Base-by-base conservation (phyloP, 2,888 invertebrate species). In the Apodemia mormo region DNA sequence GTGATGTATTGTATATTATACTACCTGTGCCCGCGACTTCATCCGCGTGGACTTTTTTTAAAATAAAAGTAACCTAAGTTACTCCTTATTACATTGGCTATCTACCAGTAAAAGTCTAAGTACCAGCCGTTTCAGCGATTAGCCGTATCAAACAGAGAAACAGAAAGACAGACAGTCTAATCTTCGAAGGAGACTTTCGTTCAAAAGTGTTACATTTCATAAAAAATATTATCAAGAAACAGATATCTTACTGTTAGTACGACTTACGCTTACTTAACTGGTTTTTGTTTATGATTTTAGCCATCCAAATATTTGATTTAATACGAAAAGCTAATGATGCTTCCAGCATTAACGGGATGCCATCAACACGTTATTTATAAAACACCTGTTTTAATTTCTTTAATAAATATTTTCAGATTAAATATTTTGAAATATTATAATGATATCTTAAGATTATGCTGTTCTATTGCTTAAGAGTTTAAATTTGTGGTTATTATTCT, bases 271-370 rank as follows among this genome's bases (percentile, higher is more conserved):
- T 58, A 12, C 10, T 29, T 58, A 12, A 10, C 58, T 1, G 29
- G 45, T 12, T 7, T 45, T 45, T 45, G 45, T 56, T 78, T 67
- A 79, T 82, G 81, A 86, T 85, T 85, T 83, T 82, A 84, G 82
- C 81, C 82, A 85, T 81, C 82, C 81, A 85, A 85, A 87, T 84
- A 81, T 84, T 85, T 85, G 83, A 88, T 88, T 84, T 83, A 76
- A 86, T 78, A 78, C 80, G 77, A 77, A 79, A 82, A 74, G 58
- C 58, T 75, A 74, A 76, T 73, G 75, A 73, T 72, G 74, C 72
- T 80, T 78, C 79, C 80, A 79, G 76, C 79, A 80, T 80, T 80
- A 80, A 77, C 70, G 70, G 71, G 69, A 72, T 73, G 74, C 73
- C 75, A 74, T 80, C 75, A 80, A 81, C 82, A 85, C 82, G 81